Evolutionary conservation across 2,113 vertebrate species (phyloP), one percentile per base, ranked within the genome.

Genomic region (Semnopithecus entellus): DNA sequence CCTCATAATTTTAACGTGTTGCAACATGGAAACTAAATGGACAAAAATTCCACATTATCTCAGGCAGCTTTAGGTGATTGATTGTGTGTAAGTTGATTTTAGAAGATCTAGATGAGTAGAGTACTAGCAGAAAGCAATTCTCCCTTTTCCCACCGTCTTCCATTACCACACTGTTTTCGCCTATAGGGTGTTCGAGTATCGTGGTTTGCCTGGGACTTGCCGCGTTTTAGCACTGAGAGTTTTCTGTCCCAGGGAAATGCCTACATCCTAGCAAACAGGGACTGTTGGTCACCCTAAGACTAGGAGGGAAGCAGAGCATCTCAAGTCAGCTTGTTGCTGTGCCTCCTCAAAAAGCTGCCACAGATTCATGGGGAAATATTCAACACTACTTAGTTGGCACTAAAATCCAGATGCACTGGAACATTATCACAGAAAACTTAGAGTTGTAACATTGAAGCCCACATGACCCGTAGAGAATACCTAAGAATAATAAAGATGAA

Each of bases 401-500:
- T 35, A 2, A 92, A 81, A 43, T 64, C 20, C 73, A 79, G 57
- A 96, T 16, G 32, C 22, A 23, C 38, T 64, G 43, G 6, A n/a
- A 72, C 9, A 2, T 35, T 64, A 8, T 52, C 68, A 20, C 2
- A 32, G 38, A 89, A 95, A 84, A 90, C 1, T 3, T 16, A 55
- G 82, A 87, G 14, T 18, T 81, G 27, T 43, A 76, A 64, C 55
- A 92, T 8, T 32, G 27, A 59, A 88, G 91, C 20, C 23, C 17
- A 25, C 4, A 45, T 80, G 40, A n/a, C 22, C 30, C 35, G 18
- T 78, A 76, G 87, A 89, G 40, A 91, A 68, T 8, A 27, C 43
- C 87, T 66, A 75, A 59, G 73, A 70, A 76, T 59, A 92, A 96
- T 94, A 88, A 92, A 94, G 35, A 92, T 7, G 14, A 87, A 98